These are phyloP conservation scores for Nothobranchius kuhntae DNA, from an alignment of 2,113 vertebrate species.

Conservation along the genomic window DNA sequence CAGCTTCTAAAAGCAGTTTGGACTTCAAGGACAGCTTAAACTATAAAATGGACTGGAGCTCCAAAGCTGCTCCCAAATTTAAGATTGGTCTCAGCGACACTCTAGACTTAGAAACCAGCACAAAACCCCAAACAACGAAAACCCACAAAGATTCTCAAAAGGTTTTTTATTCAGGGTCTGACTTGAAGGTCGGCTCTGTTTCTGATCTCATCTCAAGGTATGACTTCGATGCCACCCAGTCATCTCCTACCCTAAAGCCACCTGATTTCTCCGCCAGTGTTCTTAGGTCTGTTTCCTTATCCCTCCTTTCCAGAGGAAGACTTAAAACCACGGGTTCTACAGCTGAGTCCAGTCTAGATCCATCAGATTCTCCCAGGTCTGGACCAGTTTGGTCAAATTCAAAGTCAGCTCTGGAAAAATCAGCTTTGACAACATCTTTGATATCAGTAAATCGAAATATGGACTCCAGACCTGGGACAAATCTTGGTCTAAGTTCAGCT, in stretches of 20 bases:
- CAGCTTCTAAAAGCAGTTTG: slow-evolving; percentile 33
- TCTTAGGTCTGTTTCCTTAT: neutral
- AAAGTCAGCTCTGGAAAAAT: slow-evolving; percentile 18
- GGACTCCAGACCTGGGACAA: slow-evolving; percentile 11
- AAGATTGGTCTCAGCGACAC: slow-evolving; percentile 14
- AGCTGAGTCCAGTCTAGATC: neutral
- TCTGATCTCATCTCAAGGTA: neutral
- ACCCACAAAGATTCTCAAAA: neutral
- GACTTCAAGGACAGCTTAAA: slow-evolving; percentile 39
- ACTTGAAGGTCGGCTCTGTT: neutral
- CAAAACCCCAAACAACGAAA: slow-evolving; percentile 20
- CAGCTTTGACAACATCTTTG: neutral
- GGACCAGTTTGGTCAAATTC: slow-evolving; percentile 5
- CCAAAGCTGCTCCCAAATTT: slow-evolving; percentile 5
- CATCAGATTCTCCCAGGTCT: slow-evolving; percentile 1
- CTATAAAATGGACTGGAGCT: slow-evolving; percentile 12
- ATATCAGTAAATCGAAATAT: slow-evolving; percentile 13
- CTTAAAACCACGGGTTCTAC: neutral
- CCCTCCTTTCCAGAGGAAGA: neutral
- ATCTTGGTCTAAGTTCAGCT: neutral
- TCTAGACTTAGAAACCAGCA: slow-evolving; percentile 3
- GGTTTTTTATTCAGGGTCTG: neutral
- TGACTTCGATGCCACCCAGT: neutral
- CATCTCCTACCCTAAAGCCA: slow-evolving; percentile 3
- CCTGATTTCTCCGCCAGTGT: slow-evolving; percentile 6